Conservation (phyloP, 1,140 invertebrate genomes). For the Trinorchestia longiramus region DNA sequence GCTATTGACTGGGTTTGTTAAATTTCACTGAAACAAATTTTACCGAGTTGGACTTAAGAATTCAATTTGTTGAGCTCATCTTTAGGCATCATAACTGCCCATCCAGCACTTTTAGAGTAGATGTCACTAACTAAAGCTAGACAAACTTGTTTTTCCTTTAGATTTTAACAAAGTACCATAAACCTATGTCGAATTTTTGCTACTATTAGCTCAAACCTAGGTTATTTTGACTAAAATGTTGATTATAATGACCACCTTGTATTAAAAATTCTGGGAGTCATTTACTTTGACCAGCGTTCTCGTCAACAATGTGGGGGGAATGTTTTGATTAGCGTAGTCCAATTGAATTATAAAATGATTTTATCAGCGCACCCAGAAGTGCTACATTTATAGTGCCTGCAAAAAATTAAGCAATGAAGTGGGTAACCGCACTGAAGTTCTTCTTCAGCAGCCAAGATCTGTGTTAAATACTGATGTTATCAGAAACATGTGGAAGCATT, state of each 20-base stretch:
- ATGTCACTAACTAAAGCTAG: background rate
- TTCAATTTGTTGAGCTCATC: background rate
- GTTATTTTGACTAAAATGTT: background rate
- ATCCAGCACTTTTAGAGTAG: background rate
- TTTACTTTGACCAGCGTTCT: background rate
- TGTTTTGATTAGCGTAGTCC: background rate
- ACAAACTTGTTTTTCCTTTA: background rate
- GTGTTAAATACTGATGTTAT: background rate
- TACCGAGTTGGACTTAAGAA: background rate
- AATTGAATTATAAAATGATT: background rate
- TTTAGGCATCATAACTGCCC: background rate
- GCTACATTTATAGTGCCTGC: background rate
- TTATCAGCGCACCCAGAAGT: background rate
- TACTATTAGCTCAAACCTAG: background rate
- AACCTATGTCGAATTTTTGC: background rate
- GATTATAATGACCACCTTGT: background rate
- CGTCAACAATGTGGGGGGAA: background rate
- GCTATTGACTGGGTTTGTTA: background rate
- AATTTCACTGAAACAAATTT: background rate
- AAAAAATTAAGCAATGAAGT: background rate
- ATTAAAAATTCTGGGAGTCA: background rate
- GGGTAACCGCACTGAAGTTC: background rate
- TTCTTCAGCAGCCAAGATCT: background rate
- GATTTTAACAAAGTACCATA: background rate
- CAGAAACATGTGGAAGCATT: background rate